Evolutionary conservation across 2,113 vertebrate genomes (phyloP).

Genomic region (Nibea albiflora): DNA sequence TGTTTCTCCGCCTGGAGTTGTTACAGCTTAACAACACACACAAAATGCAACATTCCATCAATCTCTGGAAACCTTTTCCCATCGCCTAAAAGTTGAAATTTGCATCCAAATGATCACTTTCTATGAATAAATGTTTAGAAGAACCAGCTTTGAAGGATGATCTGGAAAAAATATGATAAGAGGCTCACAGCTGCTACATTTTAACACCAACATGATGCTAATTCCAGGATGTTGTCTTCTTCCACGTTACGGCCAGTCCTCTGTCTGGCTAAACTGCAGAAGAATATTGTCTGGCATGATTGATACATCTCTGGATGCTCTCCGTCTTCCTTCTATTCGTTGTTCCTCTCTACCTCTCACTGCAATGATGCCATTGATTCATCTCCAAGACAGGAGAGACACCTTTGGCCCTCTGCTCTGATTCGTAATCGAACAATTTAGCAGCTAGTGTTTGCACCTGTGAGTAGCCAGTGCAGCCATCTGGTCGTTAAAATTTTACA

Average conservation of each 20-base stretch:
- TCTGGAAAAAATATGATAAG: background rate
- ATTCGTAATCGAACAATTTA: slow-evolving; percentile 47
- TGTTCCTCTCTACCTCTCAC: slow-evolving; percentile 8
- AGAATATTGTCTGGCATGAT: slow-evolving; percentile 1
- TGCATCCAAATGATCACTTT: background rate
- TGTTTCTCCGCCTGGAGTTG: background rate
- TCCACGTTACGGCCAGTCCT: background rate
- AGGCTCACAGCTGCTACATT: background rate
- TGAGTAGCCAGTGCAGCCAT: background rate
- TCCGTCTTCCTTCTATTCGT: slow-evolving; percentile 4
- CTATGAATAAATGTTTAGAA: background rate
- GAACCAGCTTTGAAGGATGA: background rate
- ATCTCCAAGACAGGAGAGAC: slow-evolving; percentile 31
- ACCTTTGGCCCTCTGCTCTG: slow-evolving; percentile 34
- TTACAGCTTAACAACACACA: no score
- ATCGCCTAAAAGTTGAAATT: background rate
- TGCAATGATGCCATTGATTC: slow-evolving; percentile 25
- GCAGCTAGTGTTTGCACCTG: slow-evolving; percentile 34
- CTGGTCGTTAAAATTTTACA: background rate
- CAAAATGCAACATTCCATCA: background rate
- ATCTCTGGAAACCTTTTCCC: background rate
- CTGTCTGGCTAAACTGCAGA: background rate
- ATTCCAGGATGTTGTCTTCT: background rate
- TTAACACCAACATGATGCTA: background rate
- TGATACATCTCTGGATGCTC: slow-evolving; percentile 18